Conservation (phyloP, 2,888 invertebrate species). For the Isoperla grammatica region DNA sequence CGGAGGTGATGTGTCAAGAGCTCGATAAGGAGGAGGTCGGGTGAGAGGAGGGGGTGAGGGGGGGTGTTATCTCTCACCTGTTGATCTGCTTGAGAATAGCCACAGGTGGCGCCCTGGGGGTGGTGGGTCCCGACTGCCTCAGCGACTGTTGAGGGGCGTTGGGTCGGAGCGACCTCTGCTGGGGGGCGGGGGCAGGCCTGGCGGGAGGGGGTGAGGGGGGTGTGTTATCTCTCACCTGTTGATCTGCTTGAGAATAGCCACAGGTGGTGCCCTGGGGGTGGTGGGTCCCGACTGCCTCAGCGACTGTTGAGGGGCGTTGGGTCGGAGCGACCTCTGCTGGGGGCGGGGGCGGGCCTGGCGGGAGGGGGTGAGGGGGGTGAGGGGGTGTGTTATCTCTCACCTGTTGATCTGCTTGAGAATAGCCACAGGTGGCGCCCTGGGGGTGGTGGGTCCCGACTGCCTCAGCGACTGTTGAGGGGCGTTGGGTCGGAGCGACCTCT, state of each 20-base stretch:
- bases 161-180: no score
- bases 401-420: slow-evolving; percentile 85
- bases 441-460: slow-evolving; percentile 38
- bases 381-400: no score
- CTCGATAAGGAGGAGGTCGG: no score
- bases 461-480: slow-evolving; percentile 10
- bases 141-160: slow-evolving; percentile 10
- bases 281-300: slow-evolving; percentile 34
- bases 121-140: slow-evolving; percentile 35
- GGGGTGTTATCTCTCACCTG: no score
- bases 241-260: slow-evolving; percentile 81
- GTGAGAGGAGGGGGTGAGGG: no score
- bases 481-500: no score
- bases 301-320: slow-evolving; percentile 13
- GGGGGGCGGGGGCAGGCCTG: slow-evolving; percentile 10
- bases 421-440: slow-evolving; percentile 60
- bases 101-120: slow-evolving; percentile 57
- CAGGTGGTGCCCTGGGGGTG: slow-evolving; percentile 54
- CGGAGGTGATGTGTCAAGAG: no score
- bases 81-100: slow-evolving; percentile 85
- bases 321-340: slow-evolving; percentile 22
- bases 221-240: slow-evolving; percentile 56
- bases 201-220: slow-evolving; percentile 12
- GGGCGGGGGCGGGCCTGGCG: no score
- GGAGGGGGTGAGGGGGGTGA: no score